Percentiles rank a stretch among this genome's conserved stretches.
Conservation (phyloP, 2,888 invertebrate species). For the Xanthorhoe spadicearia region DNA sequence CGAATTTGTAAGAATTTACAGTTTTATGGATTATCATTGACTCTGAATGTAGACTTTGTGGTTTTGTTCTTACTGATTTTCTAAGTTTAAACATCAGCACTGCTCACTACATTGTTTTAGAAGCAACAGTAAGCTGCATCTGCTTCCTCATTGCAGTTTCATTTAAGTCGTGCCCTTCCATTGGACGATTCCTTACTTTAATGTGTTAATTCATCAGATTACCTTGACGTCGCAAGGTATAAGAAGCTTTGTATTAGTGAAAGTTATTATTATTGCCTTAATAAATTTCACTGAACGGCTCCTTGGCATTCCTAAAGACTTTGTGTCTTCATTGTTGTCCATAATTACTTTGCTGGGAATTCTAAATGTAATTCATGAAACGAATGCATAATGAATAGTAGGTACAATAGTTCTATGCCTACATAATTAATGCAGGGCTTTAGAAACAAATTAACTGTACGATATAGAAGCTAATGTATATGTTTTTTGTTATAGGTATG, state of each 20-base stretch:
- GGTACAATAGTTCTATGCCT: constrained; percentile 12
- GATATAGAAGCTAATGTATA: constrained; percentile 7
- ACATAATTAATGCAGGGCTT: not conserved
- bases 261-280: constrained; percentile 37
- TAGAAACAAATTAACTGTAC: constrained; percentile 14
- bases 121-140: constrained; percentile 36
- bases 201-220: constrained; percentile 44
- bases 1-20: no score
- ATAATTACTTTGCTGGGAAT: constrained; percentile 31
- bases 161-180: constrained; percentile 40
- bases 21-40: no score
- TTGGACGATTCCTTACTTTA: constrained; percentile 39
- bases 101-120: constrained; percentile 49
- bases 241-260: constrained; percentile 36
- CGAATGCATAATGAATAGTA: constrained; percentile 31
- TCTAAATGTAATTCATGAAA: constrained; percentile 26
- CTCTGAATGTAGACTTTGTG: not conserved
- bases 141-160: constrained; percentile 44
- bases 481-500: constrained; percentile 32
- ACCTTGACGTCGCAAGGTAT: constrained; percentile 37
- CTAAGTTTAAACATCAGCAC: constrained; percentile 41
- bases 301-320: constrained; percentile 27
- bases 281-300: constrained; percentile 31
- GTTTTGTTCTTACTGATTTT: not conserved
- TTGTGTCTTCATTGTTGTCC: constrained; percentile 33